Base-by-base conservation (phyloP, 2,113 vertebrate genomes). In the Tupaia chinensis region DNA sequence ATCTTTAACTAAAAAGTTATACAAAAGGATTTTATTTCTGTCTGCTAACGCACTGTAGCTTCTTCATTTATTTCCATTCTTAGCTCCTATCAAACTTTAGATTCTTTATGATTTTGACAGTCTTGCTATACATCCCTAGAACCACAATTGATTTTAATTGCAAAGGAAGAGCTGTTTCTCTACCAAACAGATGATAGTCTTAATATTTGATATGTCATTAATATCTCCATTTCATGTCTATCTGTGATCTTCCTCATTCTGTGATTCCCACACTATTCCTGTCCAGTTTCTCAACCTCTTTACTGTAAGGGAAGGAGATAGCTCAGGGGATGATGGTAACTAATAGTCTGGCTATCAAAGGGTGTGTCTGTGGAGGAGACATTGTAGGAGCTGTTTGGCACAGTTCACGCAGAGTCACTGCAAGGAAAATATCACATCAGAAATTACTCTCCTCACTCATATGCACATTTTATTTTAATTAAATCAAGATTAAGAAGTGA, bases 401-500 rank as follows among this genome's bases (percentile, higher is more conserved):
- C 66, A 79, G 20, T 89, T 92, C 91, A 70, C 32, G 69, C n/a
- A 78, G 58, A 86, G 19, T 68, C 15, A 69, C 22, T 93, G 63
- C 22, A 89, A 78, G 69, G 17, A 61, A 25, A 95, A 76, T 79
- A 19, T 66, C 81, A 70, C 32, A 91, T 34, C 34, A 70, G 76
- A 34, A 96, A 12, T 70, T 63, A 77, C 17, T 92, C 13, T 74
- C 4, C 29, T 91, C 83, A 76, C 11, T 74, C 13, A 56, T 44
- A 29, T 72, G 22, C 19, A 44, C 44, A 34, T 74, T 93, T 70
- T 65, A 88, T 66, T 53, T 61, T 22, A 93, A 32, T 73, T 89
- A 60, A 92, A 23, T 89, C 4, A 74, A 29, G 79, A 29, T 93
- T 95, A 74, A 94, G 29, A 92, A 87, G 66, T 9, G 29, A 89